Conservation (phyloP, 2,888 invertebrate species). For the Heteropelma amictum region DNA sequence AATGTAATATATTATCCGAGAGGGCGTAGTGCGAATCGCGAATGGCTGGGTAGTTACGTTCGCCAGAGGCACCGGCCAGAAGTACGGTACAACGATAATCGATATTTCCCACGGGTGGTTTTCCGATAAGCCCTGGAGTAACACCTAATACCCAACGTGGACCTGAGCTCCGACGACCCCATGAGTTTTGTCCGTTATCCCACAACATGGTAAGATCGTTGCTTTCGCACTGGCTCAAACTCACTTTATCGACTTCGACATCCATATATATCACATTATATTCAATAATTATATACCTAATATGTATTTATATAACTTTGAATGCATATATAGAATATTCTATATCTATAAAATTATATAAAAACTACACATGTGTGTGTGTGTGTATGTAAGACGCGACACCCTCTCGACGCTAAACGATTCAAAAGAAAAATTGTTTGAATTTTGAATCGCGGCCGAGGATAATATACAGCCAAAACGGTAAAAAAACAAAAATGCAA, state of each 20-base stretch:
- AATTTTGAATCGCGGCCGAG: too few species aligned
- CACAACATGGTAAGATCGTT: conserved; percentile 43
- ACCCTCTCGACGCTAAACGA: too few species aligned
- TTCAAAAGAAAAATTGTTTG: too few species aligned
- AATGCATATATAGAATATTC: too few species aligned
- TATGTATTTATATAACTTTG: conserved; percentile 17
- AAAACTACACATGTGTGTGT: too few species aligned
- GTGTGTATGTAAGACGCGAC: too few species aligned
- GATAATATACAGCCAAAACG: too few species aligned
- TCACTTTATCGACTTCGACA: conserved; percentile 5
- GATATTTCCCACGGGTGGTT: conserved; percentile 57
- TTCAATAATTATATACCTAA: background rate
- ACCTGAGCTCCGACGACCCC: conserved; percentile 32
- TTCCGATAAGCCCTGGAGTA: conserved; percentile 55
- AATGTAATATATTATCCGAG: conserved; percentile 37
- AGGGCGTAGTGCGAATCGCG: conserved; percentile 26
- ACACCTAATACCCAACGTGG: conserved; percentile 45
- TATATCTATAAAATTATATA: too few species aligned
- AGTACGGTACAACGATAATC: conserved; percentile 50
- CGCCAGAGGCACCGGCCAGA: conserved; percentile 27
- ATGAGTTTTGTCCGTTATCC: conserved; percentile 46
- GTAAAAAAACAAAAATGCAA: too few species aligned
- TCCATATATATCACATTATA: background rate
- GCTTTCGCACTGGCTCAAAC: conserved; percentile 21
- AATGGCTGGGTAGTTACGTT: conserved; percentile 41